Percentiles rank a stretch among this genome's conserved stretches.
Conservation (phyloP, 2,113 vertebrate genomes). For the Crotophaga sulcirostris region DNA sequence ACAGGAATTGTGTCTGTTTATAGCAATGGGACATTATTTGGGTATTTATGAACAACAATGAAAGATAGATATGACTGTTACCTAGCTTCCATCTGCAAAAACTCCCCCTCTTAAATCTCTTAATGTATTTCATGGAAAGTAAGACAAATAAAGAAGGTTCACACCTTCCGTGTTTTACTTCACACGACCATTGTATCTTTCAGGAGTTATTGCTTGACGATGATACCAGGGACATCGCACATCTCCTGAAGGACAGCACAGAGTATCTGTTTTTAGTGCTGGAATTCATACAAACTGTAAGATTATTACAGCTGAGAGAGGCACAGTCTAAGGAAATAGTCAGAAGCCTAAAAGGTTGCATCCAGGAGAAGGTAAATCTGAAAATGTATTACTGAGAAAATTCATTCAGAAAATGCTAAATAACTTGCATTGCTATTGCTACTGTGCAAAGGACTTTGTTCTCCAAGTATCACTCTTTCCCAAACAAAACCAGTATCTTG, state of each 20-base stretch:
- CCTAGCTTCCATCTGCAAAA: not conserved
- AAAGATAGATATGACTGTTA: not conserved
- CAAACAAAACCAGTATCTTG: not conserved
- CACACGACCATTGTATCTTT: not conserved
- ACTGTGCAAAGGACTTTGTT: not conserved
- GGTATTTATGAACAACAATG: not conserved
- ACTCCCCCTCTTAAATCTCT: not conserved
- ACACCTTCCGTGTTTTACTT: not conserved
- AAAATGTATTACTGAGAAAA: not conserved
- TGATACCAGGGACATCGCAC: not conserved
- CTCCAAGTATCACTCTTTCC: not conserved
- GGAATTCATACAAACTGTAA: not conserved
- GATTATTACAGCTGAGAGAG: constrained; percentile 44
- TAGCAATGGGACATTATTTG: not conserved
- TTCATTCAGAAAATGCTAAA: not conserved
- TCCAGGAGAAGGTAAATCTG: constrained; percentile 26
- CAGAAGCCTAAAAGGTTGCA: not conserved
- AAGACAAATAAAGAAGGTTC: not conserved
- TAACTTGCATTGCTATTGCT: not conserved
- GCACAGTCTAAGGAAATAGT: constrained; percentile 13
- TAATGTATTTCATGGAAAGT: not conserved
- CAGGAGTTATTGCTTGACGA: not conserved
- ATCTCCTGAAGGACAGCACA: not conserved
- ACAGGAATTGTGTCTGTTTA: not conserved
- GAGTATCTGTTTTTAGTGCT: not conserved